Conservation (phyloP, 2,888 invertebrate genomes). For the Cheilosia scutellata region DNA sequence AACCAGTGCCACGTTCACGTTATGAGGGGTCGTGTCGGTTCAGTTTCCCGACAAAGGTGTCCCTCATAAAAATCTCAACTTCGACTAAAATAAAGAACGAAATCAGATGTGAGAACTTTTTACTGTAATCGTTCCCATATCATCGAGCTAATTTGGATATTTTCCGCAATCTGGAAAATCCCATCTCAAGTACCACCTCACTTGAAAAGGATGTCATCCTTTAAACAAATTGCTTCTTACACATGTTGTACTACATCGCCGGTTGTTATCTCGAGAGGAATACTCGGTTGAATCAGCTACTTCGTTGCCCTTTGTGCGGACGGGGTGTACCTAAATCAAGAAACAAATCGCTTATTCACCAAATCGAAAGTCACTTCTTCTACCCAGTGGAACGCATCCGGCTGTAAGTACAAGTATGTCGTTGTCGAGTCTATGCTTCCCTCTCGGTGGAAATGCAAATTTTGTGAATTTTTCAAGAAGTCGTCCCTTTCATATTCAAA, state of each 20-base stretch:
- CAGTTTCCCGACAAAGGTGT: too few species aligned
- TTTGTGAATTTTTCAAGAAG: constrained; percentile 57
- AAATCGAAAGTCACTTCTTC: constrained; percentile 54
- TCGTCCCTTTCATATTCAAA: constrained; percentile 73
- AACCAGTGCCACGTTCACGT: too few species aligned
- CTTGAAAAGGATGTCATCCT: constrained; percentile 43
- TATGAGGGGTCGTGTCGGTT: too few species aligned
- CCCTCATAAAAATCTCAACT: too few species aligned
- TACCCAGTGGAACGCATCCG: constrained; percentile 45
- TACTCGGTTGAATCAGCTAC: constrained; percentile 27
- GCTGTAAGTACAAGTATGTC: constrained; percentile 6
- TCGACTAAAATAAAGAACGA: too few species aligned
- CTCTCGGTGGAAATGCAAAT: constrained; percentile 59
- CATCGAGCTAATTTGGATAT: constrained; percentile 26
- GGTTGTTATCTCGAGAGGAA: constrained; percentile 45
- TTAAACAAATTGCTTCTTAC: constrained; percentile 46
- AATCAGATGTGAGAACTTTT: constrained; percentile 3
- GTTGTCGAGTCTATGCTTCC: constrained; percentile 16
- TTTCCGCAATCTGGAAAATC: constrained; percentile 3
- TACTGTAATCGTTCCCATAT: constrained; percentile 1
- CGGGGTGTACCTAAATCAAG: constrained; percentile 23
- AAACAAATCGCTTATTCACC: constrained; percentile 57
- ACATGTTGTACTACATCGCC: constrained; percentile 50
- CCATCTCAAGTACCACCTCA: constrained; percentile 28
- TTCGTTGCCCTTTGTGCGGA: constrained; percentile 50